Percentiles rank a stretch among this genome's conserved stretches.
Evolutionary conservation across 2,888 invertebrate species (phyloP).

Genomic region (Cheilosia scutellata): DNA sequence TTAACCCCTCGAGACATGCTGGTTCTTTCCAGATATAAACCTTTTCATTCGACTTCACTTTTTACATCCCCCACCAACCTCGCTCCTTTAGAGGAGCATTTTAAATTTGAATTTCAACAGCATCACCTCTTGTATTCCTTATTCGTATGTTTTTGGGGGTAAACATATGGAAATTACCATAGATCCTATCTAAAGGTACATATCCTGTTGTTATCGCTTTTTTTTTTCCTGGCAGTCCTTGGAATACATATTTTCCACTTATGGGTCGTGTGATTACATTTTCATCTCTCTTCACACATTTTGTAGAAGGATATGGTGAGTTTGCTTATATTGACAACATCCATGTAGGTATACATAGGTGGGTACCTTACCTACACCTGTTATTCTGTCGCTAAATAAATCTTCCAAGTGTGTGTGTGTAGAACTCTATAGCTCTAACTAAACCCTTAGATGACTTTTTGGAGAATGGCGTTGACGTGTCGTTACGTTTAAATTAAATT

Average conservation of each 20-base stretch:
- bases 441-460: slow-evolving; percentile 13
- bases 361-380: neutral
- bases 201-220: neutral
- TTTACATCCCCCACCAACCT: too few relatives aligned
- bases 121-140: neutral
- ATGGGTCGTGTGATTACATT: neutral
- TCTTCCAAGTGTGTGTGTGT: neutral
- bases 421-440: neutral
- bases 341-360: neutral
- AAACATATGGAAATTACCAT: neutral
- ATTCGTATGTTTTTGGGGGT: neutral
- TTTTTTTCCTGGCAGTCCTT: slow-evolving; percentile 5
- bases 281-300: neutral
- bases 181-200: neutral
- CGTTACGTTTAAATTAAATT: slow-evolving; percentile 45
- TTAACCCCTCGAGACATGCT: neutral
- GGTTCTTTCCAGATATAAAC: neutral
- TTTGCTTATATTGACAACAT: neutral
- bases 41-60: slow-evolving; percentile 4
- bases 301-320: neutral
- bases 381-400: slow-evolving; percentile 26
- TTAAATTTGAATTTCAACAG: slow-evolving; percentile 22
- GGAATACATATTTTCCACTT: neutral
- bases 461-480: neutral
- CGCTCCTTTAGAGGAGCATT: neutral